A percentile compares a stretch with the other conserved stretches of the same genome.
These are phyloP conservation scores for Cyclopterus lumpus DNA, from an alignment of 2,797 vertebrate species.

Conservation along the genomic window DNA sequence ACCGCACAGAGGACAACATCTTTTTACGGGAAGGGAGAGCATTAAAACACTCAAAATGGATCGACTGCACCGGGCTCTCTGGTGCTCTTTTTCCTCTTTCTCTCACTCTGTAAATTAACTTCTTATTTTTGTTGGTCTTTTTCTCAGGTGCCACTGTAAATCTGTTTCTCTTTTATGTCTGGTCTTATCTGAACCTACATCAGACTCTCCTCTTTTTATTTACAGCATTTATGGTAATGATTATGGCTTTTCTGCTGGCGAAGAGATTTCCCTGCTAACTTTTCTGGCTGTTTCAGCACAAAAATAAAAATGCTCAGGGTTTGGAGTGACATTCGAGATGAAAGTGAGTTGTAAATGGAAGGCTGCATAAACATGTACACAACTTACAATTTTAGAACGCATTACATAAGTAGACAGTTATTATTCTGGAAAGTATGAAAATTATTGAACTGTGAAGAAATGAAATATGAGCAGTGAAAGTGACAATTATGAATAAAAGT, in stretches of 20 bases:
- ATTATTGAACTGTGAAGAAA: neutral
- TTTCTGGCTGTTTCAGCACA: conserved; percentile 59
- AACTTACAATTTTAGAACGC: conserved; percentile 13
- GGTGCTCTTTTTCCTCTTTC: conserved; percentile 29
- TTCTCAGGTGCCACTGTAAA: conserved; percentile 27
- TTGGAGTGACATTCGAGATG: conserved; percentile 34
- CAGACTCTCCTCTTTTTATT: conserved; percentile 60
- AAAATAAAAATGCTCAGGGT: conserved; percentile 17
- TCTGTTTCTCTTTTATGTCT: conserved; percentile 34
- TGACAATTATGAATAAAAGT: neutral
- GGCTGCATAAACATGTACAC: conserved; percentile 9
- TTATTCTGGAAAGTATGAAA: conserved; percentile 7
- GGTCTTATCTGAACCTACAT: conserved; percentile 54
- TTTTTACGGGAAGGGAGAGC: conserved; percentile 60
- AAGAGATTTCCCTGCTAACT: conserved; percentile 40
- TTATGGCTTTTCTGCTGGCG: conserved; percentile 66
- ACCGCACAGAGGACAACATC: conserved; percentile 62
- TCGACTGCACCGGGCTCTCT: conserved; percentile 47
- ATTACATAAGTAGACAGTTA: neutral
- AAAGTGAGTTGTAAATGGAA: conserved; percentile 44
- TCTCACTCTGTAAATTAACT: conserved; percentile 42
- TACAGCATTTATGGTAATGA: conserved; percentile 71
- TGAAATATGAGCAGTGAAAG: conserved; percentile 24
- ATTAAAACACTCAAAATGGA: conserved; percentile 66
- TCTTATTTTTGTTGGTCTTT: conserved; percentile 21